Evolutionary conservation across 2,113 vertebrate genomes (phyloP), one percentile per base, ranked within the genome.

Genomic region (Tetrao urogallus): DNA sequence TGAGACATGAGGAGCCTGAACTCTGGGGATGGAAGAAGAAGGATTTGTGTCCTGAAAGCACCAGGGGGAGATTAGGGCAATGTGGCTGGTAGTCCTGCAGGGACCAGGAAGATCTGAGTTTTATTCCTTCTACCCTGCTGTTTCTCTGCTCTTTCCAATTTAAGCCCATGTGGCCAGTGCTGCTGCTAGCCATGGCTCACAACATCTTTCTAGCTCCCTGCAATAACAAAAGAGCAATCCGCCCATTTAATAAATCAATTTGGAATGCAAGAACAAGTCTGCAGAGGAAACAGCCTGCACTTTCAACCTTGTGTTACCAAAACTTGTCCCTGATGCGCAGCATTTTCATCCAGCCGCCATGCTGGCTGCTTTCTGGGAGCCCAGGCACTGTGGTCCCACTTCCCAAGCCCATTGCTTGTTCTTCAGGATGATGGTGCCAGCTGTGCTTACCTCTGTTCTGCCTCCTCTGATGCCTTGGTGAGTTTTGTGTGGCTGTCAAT

Each of bases 301-400:
- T n/a, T 87, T 85, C 67, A 52, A 3, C 58, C 61, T 52, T 8
- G 9, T 0, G 2, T 75, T 65, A 43, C 47, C 74, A 65, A 75
- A 81, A 21, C 36, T 47, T 52, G 21, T 45, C 43, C 75, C 48
- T 54, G 36, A 14, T 0, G 0, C 24, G 32, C 64, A 60, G 10
- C 5, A 2, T 38, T 70, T 72, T 15, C 25, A 54, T 43, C 50
- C 60, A 34, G 24, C n/a, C 5, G 0, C 22, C 8, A 7, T 32
- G 50, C n/a, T 60, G 38, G 13, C 24, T 82, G 6, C 3, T 75
- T 30, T 48, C 47, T 70, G 47, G 61, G 75, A 69, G 21, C 67
- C 64, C 48, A 28, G 45, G 13, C 20, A 3, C 40, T 21, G 30
- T 1, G 1, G 18, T 61, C n/a, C 20, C 47, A 14, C 2, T 77